Conservation (phyloP, 2,113 vertebrate species). For the Balaeniceps rex region DNA sequence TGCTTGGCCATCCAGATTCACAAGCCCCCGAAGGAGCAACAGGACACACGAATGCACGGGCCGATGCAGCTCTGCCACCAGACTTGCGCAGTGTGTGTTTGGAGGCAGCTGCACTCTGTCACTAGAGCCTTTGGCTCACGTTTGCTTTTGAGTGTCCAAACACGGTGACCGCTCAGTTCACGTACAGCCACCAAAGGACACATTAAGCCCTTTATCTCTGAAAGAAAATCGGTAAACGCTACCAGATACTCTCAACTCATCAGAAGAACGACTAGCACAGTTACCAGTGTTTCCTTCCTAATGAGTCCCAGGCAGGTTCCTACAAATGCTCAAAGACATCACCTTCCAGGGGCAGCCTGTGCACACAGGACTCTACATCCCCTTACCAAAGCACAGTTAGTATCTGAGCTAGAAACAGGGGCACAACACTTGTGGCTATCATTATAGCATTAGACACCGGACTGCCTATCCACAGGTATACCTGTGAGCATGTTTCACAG, state of each 20-base stretch:
- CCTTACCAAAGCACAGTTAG: neutral
- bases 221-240: neutral
- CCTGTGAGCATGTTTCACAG: neutral
- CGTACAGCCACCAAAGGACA: rapidly evolving
- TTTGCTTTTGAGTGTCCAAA: neutral
- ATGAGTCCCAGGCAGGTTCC: neutral
- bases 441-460: neutral
- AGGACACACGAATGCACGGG: rapidly evolving
- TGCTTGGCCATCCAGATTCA: neutral
- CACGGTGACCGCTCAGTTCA: neutral
- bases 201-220: neutral
- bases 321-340: neutral
- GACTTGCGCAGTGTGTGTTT: neutral
- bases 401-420: neutral
- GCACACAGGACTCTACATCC: neutral
- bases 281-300: neutral
- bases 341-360: neutral
- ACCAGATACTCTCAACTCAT: neutral
- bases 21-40: neutral
- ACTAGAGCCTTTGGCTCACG: neutral
- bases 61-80: neutral
- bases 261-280: neutral
- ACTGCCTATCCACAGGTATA: neutral
- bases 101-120: neutral
- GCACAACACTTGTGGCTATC: neutral